A percentile compares a stretch with the other conserved stretches of the same genome.
Conservation (phyloP, 2,888 invertebrate genomes). For the Drosophila parthenogenetica region DNA sequence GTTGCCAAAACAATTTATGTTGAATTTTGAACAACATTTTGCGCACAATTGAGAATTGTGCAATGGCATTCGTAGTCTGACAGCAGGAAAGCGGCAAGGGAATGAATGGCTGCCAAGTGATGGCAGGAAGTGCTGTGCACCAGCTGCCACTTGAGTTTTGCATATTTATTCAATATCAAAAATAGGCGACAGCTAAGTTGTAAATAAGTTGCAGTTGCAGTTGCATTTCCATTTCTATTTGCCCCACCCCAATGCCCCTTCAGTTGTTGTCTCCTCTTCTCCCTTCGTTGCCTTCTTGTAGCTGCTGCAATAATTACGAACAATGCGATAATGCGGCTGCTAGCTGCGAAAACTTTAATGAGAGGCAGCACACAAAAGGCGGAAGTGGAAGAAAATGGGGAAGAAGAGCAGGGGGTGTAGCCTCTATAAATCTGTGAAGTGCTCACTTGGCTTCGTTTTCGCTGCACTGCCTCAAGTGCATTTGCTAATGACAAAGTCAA, state of each 20-base stretch:
- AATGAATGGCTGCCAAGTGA: slow-evolving; percentile 24
- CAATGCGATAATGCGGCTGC: slow-evolving; percentile 39
- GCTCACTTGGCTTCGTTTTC: slow-evolving; percentile 50
- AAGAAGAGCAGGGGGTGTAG: neutral
- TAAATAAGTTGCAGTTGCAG: slow-evolving; percentile 59
- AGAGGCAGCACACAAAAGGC: slow-evolving; percentile 30
- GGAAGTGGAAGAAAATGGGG: slow-evolving; percentile 43
- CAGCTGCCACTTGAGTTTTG: slow-evolving; percentile 56
- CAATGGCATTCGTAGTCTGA: slow-evolving; percentile 64
- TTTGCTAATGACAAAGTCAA: slow-evolving; percentile 77
- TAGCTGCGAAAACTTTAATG: slow-evolving; percentile 63
- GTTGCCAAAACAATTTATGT: slow-evolving; percentile 77
- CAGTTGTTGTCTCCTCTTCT: slow-evolving; percentile 14
- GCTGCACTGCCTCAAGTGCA: slow-evolving; percentile 57
- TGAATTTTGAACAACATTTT: slow-evolving; percentile 66
- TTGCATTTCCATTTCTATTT: neutral
- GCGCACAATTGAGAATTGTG: slow-evolving; percentile 75
- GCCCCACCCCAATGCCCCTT: too few relatives aligned
- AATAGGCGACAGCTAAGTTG: slow-evolving; percentile 65
- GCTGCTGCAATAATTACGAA: slow-evolving; percentile 48
- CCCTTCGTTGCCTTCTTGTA: slow-evolving; percentile 1
- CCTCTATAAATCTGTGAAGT: slow-evolving; percentile 66
- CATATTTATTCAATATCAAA: slow-evolving; percentile 73
- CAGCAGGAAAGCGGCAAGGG: neutral
- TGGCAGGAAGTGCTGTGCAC: slow-evolving; percentile 28